Evolutionary conservation across 2,797 vertebrate species (phyloP).

Genomic region (Premnoplex brunnescens): DNA sequence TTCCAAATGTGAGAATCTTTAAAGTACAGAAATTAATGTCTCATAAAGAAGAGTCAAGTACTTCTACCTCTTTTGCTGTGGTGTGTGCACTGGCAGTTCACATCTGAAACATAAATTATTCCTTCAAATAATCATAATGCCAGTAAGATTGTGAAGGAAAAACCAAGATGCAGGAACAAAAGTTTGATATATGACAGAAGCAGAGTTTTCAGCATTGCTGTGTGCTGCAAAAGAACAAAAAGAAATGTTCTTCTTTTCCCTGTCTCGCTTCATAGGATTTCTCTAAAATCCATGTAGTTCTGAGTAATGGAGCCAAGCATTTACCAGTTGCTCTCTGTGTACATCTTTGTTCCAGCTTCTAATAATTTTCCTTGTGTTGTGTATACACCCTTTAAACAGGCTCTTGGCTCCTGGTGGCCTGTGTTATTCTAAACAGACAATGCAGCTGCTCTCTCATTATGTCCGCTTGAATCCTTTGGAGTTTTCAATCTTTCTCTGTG

Average conservation of each 20-base stretch:
- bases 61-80: not conserved
- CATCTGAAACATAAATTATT: not conserved
- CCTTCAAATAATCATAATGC: not conserved
- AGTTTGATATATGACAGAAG: not conserved
- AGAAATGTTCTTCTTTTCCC: not conserved
- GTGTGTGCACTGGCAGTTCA: not conserved
- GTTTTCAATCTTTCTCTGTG: not conserved
- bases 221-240: not conserved
- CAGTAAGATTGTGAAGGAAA: not conserved
- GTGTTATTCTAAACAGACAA: conserved; percentile 40
- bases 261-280: not conserved
- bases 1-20: not conserved
- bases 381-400: conserved; percentile 8
- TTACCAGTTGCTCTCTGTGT: not conserved
- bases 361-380: conserved; percentile 25
- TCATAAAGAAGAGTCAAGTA: not conserved
- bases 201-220: not conserved
- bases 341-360: conserved; percentile 31
- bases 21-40: not conserved
- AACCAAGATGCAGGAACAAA: fast-evolving
- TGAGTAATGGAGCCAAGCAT: not conserved
- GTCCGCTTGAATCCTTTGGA: conserved; percentile 9
- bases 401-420: conserved; percentile 38
- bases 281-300: not conserved
- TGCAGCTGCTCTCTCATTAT: conserved; percentile 36